Evolutionary conservation across 1,140 invertebrate genomes (phyloP).

Genomic region (Lordiphosa stackelbergi): DNA sequence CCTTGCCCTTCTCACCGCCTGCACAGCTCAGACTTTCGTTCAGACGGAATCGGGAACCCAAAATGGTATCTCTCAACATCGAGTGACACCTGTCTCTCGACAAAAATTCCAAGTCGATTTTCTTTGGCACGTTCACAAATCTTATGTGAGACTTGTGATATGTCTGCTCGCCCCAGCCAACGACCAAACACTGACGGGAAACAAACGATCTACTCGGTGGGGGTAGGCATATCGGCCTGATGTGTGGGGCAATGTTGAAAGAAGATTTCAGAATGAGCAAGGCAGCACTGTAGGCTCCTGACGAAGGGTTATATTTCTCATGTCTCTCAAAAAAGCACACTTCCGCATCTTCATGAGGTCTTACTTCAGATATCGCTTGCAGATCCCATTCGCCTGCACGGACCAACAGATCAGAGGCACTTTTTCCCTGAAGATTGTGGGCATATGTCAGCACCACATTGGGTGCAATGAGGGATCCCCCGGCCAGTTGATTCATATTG

Average conservation of each 20-base stretch:
- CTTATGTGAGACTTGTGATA: too few species aligned
- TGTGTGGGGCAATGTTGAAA: conserved; percentile 9
- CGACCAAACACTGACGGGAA: conserved; percentile 13
- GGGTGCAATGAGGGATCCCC: conserved; percentile 82
- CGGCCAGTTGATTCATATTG: conserved; percentile 80
- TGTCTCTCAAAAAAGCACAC: conserved; percentile 13
- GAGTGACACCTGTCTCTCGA: conserved; percentile 73
- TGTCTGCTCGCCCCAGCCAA: conserved; percentile 32
- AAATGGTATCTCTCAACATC: conserved; percentile 74
- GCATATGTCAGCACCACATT: conserved; percentile 83
- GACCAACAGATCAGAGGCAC: conserved; percentile 19
- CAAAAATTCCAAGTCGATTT: conserved; percentile 80
- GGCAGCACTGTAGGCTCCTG: conserved; percentile 17
- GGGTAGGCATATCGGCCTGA: conserved; percentile 33
- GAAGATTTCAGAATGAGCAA: conserved; percentile 20
- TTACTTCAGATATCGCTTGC: background rate
- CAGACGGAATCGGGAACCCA: conserved; percentile 77
- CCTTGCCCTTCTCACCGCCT: conserved; percentile 83
- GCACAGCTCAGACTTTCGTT: conserved; percentile 78
- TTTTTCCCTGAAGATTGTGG: conserved; percentile 80
- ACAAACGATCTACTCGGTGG: accelerated
- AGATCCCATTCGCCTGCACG: conserved; percentile 40
- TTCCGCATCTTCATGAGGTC: background rate
- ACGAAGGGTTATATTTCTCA: background rate
- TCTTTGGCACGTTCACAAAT: conserved; percentile 79